These are phyloP conservation scores for Molanna angustata DNA, from an alignment of 2,888 invertebrate genomes.

Conservation along the genomic window DNA sequence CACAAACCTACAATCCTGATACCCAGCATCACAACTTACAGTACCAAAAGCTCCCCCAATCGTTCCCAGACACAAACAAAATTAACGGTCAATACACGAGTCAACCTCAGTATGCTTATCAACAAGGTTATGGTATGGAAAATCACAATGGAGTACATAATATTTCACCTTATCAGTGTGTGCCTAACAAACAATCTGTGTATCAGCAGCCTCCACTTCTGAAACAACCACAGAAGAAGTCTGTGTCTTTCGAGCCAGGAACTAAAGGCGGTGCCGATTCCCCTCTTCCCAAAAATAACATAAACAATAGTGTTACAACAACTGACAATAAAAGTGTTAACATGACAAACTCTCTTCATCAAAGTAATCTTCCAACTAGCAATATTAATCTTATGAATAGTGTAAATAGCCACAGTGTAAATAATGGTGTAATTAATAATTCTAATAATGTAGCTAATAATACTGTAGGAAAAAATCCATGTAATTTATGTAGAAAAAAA, in stretches of 20 bases:
- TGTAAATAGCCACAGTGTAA: conserved; percentile 8
- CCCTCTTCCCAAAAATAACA: conserved; percentile 43
- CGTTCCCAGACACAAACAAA: conserved; percentile 19
- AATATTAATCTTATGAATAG: conserved; percentile 13
- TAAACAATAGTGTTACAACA: not conserved
- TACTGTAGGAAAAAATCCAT: conserved; percentile 56
- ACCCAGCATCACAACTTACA: conserved; percentile 31
- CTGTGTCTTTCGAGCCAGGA: conserved; percentile 70
- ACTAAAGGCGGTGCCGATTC: conserved; percentile 65
- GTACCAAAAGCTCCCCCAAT: conserved; percentile 16
- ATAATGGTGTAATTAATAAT: conserved; percentile 15
- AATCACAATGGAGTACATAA: conserved; percentile 7
- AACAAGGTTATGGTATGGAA: conserved; percentile 35
- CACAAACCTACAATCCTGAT: conserved; percentile 37
- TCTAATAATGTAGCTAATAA: conserved; percentile 38
- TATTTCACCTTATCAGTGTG: conserved; percentile 38
- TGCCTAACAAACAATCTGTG: conserved; percentile 44
- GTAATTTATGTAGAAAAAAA: conserved; percentile 86
- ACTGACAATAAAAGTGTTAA: not conserved
- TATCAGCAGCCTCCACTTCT: conserved; percentile 64
- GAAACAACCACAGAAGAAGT: conserved; percentile 63
- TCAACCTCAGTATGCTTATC: conserved; percentile 35
- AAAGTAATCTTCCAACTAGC: conserved; percentile 1
- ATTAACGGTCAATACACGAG: conserved; percentile 23
- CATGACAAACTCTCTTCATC: no score